Conservation (phyloP, 2,888 invertebrate genomes). For the Petrophora chlorosata region DNA sequence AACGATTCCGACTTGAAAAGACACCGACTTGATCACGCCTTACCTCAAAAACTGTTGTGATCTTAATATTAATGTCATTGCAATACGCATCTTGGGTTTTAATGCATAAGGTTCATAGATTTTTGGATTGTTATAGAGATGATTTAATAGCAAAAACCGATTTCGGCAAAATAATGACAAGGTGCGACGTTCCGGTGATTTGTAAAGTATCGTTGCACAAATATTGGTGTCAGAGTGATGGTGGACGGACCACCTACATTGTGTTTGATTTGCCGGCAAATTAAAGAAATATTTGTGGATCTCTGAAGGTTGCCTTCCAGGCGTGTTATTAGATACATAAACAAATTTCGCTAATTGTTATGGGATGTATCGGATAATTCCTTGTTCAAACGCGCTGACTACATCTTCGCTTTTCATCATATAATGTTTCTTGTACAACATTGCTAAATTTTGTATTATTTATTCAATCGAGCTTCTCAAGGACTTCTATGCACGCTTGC, state of each 20-base stretch:
- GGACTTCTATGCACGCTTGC: too few relatives aligned
- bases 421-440: too few relatives aligned
- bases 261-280: slow-evolving; percentile 23
- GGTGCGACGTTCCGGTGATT: slow-evolving; percentile 48
- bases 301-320: slow-evolving; percentile 29
- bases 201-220: slow-evolving; percentile 58
- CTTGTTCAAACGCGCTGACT: too few relatives aligned
- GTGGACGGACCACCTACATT: slow-evolving; percentile 62
- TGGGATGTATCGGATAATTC: neutral
- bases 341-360: slow-evolving; percentile 8
- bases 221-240: slow-evolving; percentile 57
- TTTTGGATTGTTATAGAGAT: neutral
- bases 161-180: slow-evolving; percentile 65
- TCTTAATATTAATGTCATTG: neutral
- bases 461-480: too few relatives aligned
- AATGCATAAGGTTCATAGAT: neutral
- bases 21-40: slow-evolving; percentile 38
- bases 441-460: too few relatives aligned
- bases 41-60: neutral
- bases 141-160: slow-evolving; percentile 18
- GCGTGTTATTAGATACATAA: slow-evolving; percentile 27
- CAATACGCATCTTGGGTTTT: neutral
- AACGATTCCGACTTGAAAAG: slow-evolving; percentile 45
- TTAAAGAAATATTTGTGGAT: slow-evolving; percentile 26
- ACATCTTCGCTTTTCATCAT: too few relatives aligned